Evolutionary conservation across 2,888 invertebrate genomes (phyloP).

Genomic region (Orthosia cruda): DNA sequence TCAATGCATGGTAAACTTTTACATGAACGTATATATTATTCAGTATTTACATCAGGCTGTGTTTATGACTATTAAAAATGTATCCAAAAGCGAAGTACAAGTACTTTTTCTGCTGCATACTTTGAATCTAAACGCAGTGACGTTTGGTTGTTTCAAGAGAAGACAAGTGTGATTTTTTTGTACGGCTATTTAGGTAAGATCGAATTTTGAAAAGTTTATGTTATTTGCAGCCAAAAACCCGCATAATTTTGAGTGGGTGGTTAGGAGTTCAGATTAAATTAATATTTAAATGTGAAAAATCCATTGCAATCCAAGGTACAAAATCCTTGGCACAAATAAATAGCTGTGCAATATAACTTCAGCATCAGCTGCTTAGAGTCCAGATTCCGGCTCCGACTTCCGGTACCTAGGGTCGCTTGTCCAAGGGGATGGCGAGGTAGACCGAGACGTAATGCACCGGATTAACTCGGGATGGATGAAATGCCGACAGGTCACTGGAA

Average conservation of each 20-base stretch:
- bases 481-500: too few species aligned
- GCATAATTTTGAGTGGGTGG: neutral
- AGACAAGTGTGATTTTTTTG: conserved; percentile 53
- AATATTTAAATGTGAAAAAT: neutral
- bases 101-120: conserved; percentile 45
- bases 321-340: too few species aligned
- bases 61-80: conserved; percentile 52
- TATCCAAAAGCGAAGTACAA: conserved; percentile 58
- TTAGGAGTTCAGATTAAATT: conserved; percentile 15
- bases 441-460: too few species aligned
- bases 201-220: conserved; percentile 6
- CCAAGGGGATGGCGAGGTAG: too few species aligned
- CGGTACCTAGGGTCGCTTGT: too few species aligned
- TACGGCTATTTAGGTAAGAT: conserved; percentile 60
- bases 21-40: conserved; percentile 47
- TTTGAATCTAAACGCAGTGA: conserved; percentile 57
- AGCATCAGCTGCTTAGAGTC: too few species aligned
- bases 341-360: too few species aligned
- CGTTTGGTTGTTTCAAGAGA: conserved; percentile 55
- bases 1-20: conserved; percentile 53
- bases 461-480: too few species aligned
- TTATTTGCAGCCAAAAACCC: conserved; percentile 4
- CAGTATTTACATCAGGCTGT: conserved; percentile 35
- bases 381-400: too few species aligned
- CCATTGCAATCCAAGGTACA: neutral